A percentile compares a stretch with the other conserved stretches of the same genome.
phyloP scores from a whole-genome alignment of 2,797 vertebrate genomes.

The Echeneis naucrates region DNA sequence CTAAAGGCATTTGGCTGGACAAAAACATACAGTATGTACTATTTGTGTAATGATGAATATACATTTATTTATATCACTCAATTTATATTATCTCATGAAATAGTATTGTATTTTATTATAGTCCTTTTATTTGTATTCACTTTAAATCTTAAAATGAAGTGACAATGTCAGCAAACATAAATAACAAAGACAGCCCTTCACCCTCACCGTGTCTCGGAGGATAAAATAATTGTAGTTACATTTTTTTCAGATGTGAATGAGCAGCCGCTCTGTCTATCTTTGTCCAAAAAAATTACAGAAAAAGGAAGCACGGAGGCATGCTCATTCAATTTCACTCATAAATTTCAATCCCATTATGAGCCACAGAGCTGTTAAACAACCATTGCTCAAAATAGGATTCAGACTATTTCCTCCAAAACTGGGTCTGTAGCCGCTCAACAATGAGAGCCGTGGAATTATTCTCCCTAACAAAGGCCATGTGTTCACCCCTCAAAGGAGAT shows the following conservation, averaged over 20 bases:
- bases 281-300: not conserved
- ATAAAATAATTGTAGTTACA: not conserved
- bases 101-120: too few relatives aligned
- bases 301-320: not conserved
- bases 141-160: too few relatives aligned
- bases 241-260: not conserved
- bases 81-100: too few relatives aligned
- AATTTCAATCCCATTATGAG: constrained; percentile 39
- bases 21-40: too few relatives aligned
- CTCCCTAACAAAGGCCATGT: constrained; percentile 30
- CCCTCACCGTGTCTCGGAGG: not conserved
- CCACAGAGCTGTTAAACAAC: constrained; percentile 39
- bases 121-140: too few relatives aligned
- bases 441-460: constrained; percentile 36
- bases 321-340: constrained; percentile 24
- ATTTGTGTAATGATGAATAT: too few relatives aligned
- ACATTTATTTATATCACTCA: too few relatives aligned
- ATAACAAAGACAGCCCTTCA: not conserved
- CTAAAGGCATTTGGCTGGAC: too few relatives aligned
- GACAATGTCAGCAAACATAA: too few relatives aligned
- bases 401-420: constrained; percentile 29
- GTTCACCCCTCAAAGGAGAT: constrained; percentile 38
- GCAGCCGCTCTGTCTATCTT: not conserved
- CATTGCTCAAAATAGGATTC: constrained; percentile 44
- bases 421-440: constrained; percentile 31